Evolutionary conservation across 1,140 invertebrate genomes (phyloP).

Genomic region (Proctacanthus coquilletti): DNA sequence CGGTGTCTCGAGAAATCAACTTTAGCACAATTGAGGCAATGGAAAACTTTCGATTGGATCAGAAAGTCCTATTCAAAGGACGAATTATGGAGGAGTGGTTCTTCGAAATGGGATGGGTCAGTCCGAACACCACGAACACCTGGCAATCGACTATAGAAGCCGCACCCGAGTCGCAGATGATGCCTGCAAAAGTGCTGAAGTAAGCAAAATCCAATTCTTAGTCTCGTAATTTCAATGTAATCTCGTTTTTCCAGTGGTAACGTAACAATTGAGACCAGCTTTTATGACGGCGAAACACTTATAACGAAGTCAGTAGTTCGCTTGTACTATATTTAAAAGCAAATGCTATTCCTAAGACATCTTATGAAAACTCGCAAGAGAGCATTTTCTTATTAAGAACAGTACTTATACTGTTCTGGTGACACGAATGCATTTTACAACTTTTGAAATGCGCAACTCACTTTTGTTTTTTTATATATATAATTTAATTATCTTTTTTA

Average conservation of each 20-base stretch:
- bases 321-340: conserved; percentile 87
- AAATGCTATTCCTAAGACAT: too few species aligned
- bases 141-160: conserved; percentile 98
- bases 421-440: too few species aligned
- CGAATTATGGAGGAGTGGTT: conserved; percentile 91
- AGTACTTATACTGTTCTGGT: too few species aligned
- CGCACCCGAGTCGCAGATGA: conserved; percentile 98
- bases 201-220: conserved; percentile 13
- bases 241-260: conserved; percentile 72
- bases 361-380: too few species aligned
- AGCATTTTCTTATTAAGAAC: too few species aligned
- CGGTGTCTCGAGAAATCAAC: conserved; percentile 94
- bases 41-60: conserved; percentile 93
- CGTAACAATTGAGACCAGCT: conserved; percentile 96
- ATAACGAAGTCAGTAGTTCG: conserved; percentile 91
- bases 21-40: conserved; percentile 94
- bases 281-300: conserved; percentile 89
- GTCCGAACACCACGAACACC: conserved; percentile 96
- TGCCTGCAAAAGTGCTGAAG: conserved; percentile 94
- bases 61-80: conserved; percentile 72
- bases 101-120: conserved; percentile 99
- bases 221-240: conserved; percentile 8
- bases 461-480: too few species aligned
- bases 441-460: too few species aligned
- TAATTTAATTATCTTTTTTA: too few species aligned